Percentiles rank a stretch among this genome's conserved stretches.
Conservation (phyloP, 2,113 vertebrate genomes). For the Willisornis vidua region DNA sequence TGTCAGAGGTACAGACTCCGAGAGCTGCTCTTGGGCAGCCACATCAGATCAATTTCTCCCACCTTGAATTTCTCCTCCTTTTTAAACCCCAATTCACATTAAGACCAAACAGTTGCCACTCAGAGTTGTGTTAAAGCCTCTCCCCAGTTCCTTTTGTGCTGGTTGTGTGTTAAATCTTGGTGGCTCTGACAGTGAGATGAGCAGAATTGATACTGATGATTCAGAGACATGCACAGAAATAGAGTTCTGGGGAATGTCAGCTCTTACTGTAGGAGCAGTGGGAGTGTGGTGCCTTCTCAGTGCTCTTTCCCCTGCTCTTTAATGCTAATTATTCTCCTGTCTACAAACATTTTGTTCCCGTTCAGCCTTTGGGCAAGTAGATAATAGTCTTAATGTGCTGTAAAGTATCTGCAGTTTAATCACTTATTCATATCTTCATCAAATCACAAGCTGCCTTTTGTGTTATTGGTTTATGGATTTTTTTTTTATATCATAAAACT, state of each 20-base stretch:
- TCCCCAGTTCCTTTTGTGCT: not conserved
- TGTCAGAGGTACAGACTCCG: too few relatives aligned
- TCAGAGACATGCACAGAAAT: not conserved
- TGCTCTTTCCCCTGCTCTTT: not conserved
- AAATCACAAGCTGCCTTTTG: not conserved
- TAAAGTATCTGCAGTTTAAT: not conserved
- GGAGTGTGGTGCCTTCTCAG: not conserved
- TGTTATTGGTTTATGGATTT: not conserved
- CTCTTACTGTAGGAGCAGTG: not conserved
- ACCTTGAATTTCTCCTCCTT: fast-evolving
- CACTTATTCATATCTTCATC: not conserved
- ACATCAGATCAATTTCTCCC: fast-evolving
- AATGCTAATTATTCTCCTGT: not conserved
- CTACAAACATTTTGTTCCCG: not conserved
- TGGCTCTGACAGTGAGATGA: not conserved
- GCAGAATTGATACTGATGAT: conserved; percentile 1
- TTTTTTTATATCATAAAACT: not conserved
- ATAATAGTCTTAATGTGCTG: not conserved
- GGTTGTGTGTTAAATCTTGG: not conserved
- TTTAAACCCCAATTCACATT: fast-evolving
- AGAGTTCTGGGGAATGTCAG: not conserved
- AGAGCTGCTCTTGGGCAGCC: not conserved
- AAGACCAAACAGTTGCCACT: not conserved
- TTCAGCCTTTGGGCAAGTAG: not conserved
- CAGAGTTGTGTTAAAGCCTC: not conserved